Evolutionary conservation across 2,797 vertebrate genomes (phyloP).

Genomic region (Glossophaga mutica): DNA sequence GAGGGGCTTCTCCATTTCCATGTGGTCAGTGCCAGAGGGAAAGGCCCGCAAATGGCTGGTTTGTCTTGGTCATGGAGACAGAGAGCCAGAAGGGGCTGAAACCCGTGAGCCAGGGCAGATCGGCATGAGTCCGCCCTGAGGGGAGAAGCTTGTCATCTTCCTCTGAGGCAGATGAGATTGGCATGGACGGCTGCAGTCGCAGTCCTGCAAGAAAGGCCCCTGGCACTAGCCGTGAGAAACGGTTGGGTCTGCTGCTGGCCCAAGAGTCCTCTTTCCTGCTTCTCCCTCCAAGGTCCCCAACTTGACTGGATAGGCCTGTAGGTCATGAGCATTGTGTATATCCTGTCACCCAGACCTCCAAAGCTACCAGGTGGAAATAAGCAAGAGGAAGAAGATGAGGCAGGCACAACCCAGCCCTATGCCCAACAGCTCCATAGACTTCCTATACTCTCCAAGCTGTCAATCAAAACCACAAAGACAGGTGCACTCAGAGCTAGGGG

Average conservation of each 20-base stretch:
- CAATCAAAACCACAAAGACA: not conserved
- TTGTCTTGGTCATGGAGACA: not conserved
- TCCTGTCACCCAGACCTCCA: not conserved
- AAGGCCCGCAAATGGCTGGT: fast-evolving
- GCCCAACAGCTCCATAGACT: not conserved
- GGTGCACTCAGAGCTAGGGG: not conserved
- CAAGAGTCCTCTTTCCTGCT: not conserved
- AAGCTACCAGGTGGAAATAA: not conserved
- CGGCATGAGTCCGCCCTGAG: fast-evolving
- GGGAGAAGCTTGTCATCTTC: not conserved
- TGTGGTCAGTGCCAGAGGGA: fast-evolving
- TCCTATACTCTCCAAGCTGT: not conserved
- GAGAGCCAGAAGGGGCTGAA: not conserved
- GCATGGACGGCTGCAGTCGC: not conserved
- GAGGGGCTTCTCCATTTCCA: not conserved
- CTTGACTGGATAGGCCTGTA: not conserved
- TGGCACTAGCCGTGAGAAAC: not conserved
- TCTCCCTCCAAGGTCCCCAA: not conserved
- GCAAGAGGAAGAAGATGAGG: not conserved
- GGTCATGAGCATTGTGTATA: not conserved
- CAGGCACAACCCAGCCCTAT: not conserved
- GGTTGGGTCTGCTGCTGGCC: not conserved
- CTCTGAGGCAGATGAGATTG: fast-evolving
- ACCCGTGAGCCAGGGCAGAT: fast-evolving
- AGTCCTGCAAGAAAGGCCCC: not conserved